Evolutionary conservation across 2,888 invertebrate species (phyloP).

Genomic region (Nomada hirtipes): DNA sequence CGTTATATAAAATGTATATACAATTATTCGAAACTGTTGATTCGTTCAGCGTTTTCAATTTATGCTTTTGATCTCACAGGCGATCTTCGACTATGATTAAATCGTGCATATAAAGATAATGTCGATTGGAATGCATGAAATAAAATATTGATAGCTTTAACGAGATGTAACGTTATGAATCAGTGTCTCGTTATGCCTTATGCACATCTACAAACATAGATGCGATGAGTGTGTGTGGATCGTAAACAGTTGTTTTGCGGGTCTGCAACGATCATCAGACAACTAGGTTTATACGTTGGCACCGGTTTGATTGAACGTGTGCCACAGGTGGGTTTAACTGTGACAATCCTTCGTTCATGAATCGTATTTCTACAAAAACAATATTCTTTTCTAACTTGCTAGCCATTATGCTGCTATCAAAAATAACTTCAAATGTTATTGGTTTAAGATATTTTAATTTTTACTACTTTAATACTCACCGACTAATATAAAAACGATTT

Average conservation of each 20-base stretch:
- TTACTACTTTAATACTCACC: too few species aligned
- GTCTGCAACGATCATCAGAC: not conserved
- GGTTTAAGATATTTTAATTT: too few species aligned
- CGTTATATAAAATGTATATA: too few species aligned
- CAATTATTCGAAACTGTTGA: too few species aligned
- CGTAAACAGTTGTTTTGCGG: not conserved
- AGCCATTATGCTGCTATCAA: not conserved
- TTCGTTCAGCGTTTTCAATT: too few species aligned
- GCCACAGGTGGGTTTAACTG: constrained; percentile 21
- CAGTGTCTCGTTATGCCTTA: not conserved
- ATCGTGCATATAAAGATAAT: not conserved
- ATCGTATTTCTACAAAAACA: not conserved
- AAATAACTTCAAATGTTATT: not conserved
- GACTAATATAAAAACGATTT: not conserved
- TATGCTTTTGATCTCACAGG: not conserved
- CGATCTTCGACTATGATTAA: not conserved
- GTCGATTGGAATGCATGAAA: not conserved
- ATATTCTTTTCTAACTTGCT: not conserved
- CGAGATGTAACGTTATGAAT: not conserved
- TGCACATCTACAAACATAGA: not conserved
- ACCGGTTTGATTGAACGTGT: constrained; percentile 1
- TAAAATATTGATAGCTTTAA: not conserved
- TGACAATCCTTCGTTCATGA: constrained; percentile 5
- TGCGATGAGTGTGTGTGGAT: not conserved
- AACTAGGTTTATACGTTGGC: constrained; percentile 12